Percentiles rank a stretch among this genome's conserved stretches.
These are phyloP conservation scores for Arbacia lixula DNA, from an alignment of 53 echinoderm and acorn worm genomes.

Conservation along the genomic window DNA sequence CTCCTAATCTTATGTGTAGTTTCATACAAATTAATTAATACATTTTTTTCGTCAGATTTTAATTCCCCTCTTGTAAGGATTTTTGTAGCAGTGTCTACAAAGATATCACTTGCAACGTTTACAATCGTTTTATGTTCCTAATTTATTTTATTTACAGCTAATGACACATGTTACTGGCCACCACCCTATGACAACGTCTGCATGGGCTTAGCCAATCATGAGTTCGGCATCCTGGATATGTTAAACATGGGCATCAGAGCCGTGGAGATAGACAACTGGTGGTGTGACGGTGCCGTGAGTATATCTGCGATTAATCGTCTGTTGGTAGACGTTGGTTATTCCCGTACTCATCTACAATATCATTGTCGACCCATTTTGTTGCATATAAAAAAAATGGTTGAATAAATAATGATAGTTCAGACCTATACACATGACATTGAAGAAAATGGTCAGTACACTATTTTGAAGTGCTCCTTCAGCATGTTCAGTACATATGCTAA, in stretches of 20 bases:
- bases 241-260: conserved; percentile 80
- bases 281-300: conserved; percentile 73
- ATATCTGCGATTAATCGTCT: too few relatives aligned
- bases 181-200: conserved; percentile 71
- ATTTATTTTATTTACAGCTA: not conserved
- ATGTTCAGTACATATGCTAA: too few relatives aligned
- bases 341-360: too few relatives aligned
- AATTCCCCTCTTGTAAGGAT: too few relatives aligned
- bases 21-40: not conserved
- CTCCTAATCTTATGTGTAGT: too few relatives aligned
- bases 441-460: too few relatives aligned
- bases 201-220: conserved; percentile 76
- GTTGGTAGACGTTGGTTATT: too few relatives aligned
- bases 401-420: too few relatives aligned
- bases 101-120: not conserved
- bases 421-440: too few relatives aligned
- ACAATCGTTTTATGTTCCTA: not conserved
- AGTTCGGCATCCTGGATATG: conserved; percentile 74
- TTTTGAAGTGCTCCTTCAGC: too few relatives aligned
- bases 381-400: too few relatives aligned
- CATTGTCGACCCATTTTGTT: too few relatives aligned
- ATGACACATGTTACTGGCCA: conserved; percentile 68
- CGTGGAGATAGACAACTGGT: conserved; percentile 81
- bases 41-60: not conserved
- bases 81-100: not conserved